Evolutionary conservation across 2,888 invertebrate species (phyloP), one percentile per base, ranked within the genome.

Genomic region (Pammene fasciana): DNA sequence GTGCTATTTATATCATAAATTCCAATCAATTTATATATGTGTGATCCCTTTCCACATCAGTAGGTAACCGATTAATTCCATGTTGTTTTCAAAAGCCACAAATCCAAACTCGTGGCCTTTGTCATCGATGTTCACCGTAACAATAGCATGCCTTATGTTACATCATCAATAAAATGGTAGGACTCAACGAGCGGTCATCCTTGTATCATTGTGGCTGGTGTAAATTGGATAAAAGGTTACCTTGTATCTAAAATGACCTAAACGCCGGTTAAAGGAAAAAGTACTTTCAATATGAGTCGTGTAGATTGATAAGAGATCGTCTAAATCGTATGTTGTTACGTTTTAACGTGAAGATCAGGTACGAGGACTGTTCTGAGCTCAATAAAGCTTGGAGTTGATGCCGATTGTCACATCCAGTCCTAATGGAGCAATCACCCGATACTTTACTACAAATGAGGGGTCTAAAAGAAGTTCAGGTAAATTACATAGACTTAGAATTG

Each of bases 151-250:
- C 38, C 60, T 60, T 46, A 55, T 70, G 60, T 65, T 38, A 64
- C 43, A 60, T 48, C 70, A 65, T 70, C 70, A 65, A 70, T 65
- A 60, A 48, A 60, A 70, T 70, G 65, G 54, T 41, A 34, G 3
- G 45, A 41, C 43, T 60, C 60, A 65, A 70, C 65, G 70, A 70
- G 70, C 54, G 70, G 65, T 43, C 64, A 68, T 60, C 60, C 59
- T 65, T 70, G 70, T 70, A 65, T 65, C 65, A 70, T 70, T 70
- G 65, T 70, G 65, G 45, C 43, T 57, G 64, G 70, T 70, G 70
- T 65, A 60, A 65, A 70, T 70, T 70, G 65, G 60, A 70, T 70
- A 65, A 65, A 70, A 70, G 65, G 55, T 48, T 18, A 16, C 45
- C 46, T 38, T 41, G 16, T 16, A 26, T 26, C 46, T 38, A 10